These are phyloP conservation scores for Eidolon helvum DNA, from an alignment of 2,113 vertebrate species.

Conservation along the genomic window DNA sequence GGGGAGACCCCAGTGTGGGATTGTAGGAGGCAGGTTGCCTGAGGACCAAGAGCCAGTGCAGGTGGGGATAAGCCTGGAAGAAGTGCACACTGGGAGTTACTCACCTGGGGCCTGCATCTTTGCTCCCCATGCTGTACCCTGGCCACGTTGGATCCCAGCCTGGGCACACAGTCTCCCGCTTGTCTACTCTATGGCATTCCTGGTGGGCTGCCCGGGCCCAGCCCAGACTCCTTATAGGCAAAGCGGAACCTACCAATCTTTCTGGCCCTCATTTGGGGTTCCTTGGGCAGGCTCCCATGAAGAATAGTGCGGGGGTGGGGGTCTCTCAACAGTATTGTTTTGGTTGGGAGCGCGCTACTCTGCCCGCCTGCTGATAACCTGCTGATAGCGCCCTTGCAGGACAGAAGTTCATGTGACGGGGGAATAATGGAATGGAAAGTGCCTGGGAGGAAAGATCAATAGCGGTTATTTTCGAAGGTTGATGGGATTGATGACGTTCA, in stretches of 20 bases:
- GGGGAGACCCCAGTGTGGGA: background rate
- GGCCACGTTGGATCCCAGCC: slow-evolving; percentile 85
- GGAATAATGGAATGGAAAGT: background rate
- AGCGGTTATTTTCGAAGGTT: background rate
- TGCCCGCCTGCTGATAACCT: background rate
- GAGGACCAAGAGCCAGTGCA: background rate
- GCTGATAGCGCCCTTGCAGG: background rate
- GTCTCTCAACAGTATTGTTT: background rate
- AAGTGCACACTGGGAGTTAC: background rate
- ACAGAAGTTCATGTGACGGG: background rate
- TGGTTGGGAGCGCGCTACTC: background rate
- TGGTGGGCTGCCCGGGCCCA: slow-evolving; percentile 64
- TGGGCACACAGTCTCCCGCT: slow-evolving; percentile 80
- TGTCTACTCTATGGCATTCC: slow-evolving; percentile 81
- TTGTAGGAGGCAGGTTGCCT: background rate
- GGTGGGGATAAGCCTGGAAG: background rate
- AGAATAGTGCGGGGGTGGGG: background rate
- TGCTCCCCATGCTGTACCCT: slow-evolving; percentile 74
- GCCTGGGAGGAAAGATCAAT: background rate
- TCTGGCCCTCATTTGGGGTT: background rate
- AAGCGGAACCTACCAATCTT: background rate
- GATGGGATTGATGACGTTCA: background rate
- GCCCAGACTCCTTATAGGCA: slow-evolving; percentile 66
- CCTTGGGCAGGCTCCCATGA: background rate
- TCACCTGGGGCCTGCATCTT: slow-evolving; percentile 81